A percentile compares a stretch with the other conserved stretches of the same genome.
phyloP scores from a whole-genome alignment of 2,113 vertebrate genomes.

The Pelmatolapia mariae region DNA sequence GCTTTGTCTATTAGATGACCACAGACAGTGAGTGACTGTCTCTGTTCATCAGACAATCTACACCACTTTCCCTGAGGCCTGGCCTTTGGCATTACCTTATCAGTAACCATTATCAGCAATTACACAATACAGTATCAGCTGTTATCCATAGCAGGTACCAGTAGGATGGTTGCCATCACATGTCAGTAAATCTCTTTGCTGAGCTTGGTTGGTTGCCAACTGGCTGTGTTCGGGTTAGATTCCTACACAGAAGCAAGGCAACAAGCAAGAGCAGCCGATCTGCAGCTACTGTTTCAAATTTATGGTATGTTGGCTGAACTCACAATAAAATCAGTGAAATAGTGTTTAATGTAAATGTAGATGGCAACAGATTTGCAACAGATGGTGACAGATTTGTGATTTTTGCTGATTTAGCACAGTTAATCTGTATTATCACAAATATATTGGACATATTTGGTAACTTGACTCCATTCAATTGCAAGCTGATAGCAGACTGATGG shows the following conservation, averaged over 20 bases:
- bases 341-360: neutral
- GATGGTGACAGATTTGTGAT: neutral
- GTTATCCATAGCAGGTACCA: neutral
- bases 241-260: neutral
- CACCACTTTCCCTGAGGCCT: neutral
- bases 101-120: constrained; percentile 17
- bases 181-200: neutral
- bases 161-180: neutral
- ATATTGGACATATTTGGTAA: neutral
- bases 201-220: neutral
- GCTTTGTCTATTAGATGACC: neutral
- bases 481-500: neutral
- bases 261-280: neutral
- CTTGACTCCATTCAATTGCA: neutral
- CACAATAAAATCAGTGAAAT: neutral
- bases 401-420: neutral
- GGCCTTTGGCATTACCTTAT: neutral
- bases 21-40: neutral
- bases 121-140: neutral
- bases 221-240: neutral
- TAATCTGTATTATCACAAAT: neutral
- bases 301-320: neutral
- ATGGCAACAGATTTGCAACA: neutral
- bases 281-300: neutral
- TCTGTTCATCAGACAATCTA: neutral